Conservation (phyloP, 2,888 invertebrate species). For the Deilephila porcellus region DNA sequence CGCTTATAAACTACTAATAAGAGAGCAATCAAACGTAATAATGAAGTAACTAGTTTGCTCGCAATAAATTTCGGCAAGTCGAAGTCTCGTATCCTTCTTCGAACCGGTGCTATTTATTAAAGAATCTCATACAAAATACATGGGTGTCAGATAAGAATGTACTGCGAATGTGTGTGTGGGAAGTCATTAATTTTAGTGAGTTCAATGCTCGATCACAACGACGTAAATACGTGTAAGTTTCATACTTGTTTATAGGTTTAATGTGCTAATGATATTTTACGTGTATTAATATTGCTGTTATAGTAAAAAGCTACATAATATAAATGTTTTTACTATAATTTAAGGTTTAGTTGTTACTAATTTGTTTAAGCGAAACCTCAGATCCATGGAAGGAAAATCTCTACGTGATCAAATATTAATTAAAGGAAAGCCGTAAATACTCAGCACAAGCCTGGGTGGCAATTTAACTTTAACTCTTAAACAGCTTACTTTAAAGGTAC, state of each 20-base stretch:
- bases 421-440: constrained; percentile 6
- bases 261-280: not conserved
- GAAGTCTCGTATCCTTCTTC: constrained; percentile 5
- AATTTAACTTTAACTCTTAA: constrained; percentile 17
- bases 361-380: no score
- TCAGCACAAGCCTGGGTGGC: not conserved
- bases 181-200: constrained; percentile 32
- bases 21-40: constrained; percentile 16
- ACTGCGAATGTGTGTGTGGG: constrained; percentile 30
- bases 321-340: no score
- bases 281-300: not conserved
- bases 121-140: constrained; percentile 24
- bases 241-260: not conserved
- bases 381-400: no score
- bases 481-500: constrained; percentile 16
- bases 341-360: no score
- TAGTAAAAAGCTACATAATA: no score
- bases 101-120: constrained; percentile 24
- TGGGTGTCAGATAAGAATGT: constrained; percentile 23
- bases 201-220: constrained; percentile 31
- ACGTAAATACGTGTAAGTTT: constrained; percentile 3
- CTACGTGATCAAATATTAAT: constrained; percentile 13
- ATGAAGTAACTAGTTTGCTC: constrained; percentile 21
- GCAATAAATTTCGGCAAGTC: constrained; percentile 24
- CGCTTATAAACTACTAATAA: constrained; percentile 13